Base-by-base conservation (phyloP, 2,888 invertebrate genomes). In the Leptarthrus brevirostris region DNA sequence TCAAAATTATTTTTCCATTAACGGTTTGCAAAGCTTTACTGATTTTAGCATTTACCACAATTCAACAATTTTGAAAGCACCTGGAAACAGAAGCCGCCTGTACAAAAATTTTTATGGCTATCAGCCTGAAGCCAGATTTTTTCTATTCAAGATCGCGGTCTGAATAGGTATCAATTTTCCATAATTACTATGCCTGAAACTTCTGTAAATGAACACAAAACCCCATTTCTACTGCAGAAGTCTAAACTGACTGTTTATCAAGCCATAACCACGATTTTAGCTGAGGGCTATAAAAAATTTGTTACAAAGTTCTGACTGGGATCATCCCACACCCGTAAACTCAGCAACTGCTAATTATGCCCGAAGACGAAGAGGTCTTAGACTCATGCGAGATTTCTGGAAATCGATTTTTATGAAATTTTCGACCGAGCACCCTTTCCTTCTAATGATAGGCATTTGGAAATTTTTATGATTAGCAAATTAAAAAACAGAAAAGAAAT, bases 201-300 rank as follows among this genome's bases (percentile, higher is more conserved):
- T 71, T 71, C 71, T 71, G 71, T 71, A 56, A 52, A 54, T 71
- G 52, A 71, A 53, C 53, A 53, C 36, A 52, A 52, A 71, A 71
- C 34, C 70, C 54, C 52, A 71, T 53, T 72, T 72, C 71, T 72
- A 72, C 71, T 26, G 54, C 56, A 72, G 71, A 72, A 72, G 71
- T 72, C 71, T 54, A 71, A 71, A 53, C 52, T 54, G 71, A 71
- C 49, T 69, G 30, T 69, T 69, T 69, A 69, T 69, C 69, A 52
- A 52, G 69, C 49, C 52, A 52, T 52, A 69, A 69, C 34, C 69
- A 69, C 52, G 69, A 69, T 34, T 69, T 69, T 54, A 18, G 34
- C 52, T 34, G 52, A 8, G 69, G 69, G 34, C 24, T 14, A 14
- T 47, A 69, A 52, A 69, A 69, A 34, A 30, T 69, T 69, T 69